Conservation (phyloP, 2,797 vertebrate species). For the Argyrosomus regius region DNA sequence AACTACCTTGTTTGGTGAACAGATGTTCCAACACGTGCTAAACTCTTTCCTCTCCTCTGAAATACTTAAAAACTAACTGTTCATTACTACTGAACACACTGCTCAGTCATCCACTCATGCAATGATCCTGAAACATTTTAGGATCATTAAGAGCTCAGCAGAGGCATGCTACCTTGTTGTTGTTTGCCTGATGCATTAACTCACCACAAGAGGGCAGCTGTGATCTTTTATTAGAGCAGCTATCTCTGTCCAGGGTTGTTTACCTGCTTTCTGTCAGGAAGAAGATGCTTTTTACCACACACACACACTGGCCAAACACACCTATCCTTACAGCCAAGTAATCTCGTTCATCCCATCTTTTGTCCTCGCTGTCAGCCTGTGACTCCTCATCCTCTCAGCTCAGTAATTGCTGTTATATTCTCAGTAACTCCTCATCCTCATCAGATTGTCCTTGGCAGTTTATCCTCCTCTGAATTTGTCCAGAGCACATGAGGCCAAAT, state of each 20-base stretch:
- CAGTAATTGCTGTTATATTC: constrained; percentile 48
- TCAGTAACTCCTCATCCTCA: constrained; percentile 42
- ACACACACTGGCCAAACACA: constrained; percentile 16
- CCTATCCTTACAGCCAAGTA: constrained; percentile 12
- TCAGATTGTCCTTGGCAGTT: constrained; percentile 72
- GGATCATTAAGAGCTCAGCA: background rate
- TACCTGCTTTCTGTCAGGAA: constrained; percentile 18
- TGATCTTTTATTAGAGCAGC: constrained; percentile 55
- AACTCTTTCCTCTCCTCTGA: background rate
- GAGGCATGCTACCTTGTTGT: constrained; percentile 5
- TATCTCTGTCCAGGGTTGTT: constrained; percentile 50
- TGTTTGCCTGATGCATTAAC: constrained; percentile 16
- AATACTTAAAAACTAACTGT: background rate
- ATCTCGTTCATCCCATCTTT: background rate
- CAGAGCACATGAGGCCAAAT: constrained; percentile 56
- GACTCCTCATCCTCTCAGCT: constrained; percentile 16
- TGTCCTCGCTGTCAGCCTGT: constrained; percentile 11
- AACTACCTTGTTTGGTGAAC: background rate
- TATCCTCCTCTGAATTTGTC: constrained; percentile 61
- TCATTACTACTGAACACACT: background rate
- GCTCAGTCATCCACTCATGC: background rate
- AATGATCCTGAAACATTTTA: background rate
- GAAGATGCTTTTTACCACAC: constrained; percentile 22
- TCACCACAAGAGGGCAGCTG: constrained; percentile 81
- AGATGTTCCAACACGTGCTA: constrained; percentile 5